Evolutionary conservation across 2,888 invertebrate genomes (phyloP), one percentile per base, ranked within the genome.

Genomic region (Acleris literana): DNA sequence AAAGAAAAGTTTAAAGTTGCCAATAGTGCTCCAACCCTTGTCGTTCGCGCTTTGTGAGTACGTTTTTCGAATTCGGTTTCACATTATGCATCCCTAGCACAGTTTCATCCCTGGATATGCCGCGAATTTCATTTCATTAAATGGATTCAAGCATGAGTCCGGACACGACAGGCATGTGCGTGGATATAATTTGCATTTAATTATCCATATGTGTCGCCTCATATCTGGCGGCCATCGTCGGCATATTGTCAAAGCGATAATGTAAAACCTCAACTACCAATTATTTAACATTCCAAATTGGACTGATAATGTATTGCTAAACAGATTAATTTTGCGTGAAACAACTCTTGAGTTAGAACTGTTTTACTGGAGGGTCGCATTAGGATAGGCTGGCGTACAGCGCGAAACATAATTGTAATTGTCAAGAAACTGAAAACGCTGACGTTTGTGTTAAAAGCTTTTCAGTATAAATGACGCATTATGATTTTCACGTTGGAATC

Each of bases 181-280:
- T 54, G 44, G 44, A 59, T 43, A 25, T 51, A 29, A 69, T 68
- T 69, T 69, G 62, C 68, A 69, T 69, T 53, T 68, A 59, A 68
- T 69, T 68, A 64, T 58, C 58, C 44, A 55, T 60, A 56, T 55
- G 58, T 56, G 58, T 56, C 55, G 63, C 64, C 39, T 52, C 57
- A 51, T 39, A 52, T 56, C 13, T n/a, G 44, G 22, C 44, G n/a
- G 17, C 22, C 22, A 46, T 46, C 11, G 25, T 13, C 43, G 43
- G 18, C 20, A 22, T 16, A 43, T 43, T 55, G 55, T 46, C 46
- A 17, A 6, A 13, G 13, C 13, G 1, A 39, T 39, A 13, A 11
- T 5, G 7, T n/a, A 46, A 17, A n/a, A 46, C 46, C 17, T 46
- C 17, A 44, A 13, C 7, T 44, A 44, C 3, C 33, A 33, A 33